Percentiles rank a stretch among this genome's conserved stretches.
These are phyloP conservation scores for Channallabes apus DNA, from an alignment of 2,797 vertebrate genomes.

Conservation along the genomic window DNA sequence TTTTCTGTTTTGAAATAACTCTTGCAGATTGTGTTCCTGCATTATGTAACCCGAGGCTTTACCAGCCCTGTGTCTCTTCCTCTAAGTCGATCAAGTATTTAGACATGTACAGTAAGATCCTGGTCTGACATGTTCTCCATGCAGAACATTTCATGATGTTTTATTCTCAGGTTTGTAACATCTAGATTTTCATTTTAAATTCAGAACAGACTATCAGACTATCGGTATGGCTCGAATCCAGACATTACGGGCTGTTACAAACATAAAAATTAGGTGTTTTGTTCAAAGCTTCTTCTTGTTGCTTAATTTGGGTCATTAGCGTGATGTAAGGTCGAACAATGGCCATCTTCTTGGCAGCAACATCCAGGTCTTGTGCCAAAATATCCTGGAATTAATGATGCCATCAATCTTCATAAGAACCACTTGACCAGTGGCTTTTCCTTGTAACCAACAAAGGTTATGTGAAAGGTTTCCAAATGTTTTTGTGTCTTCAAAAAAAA, in stretches of 20 bases:
- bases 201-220: neutral
- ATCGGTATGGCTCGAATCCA: neutral
- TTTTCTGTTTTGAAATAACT: neutral
- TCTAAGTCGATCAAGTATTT: neutral
- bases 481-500: neutral
- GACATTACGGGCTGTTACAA: neutral
- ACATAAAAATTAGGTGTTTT: neutral
- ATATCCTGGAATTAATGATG: constrained; percentile 5
- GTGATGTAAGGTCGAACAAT: neutral
- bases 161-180: neutral
- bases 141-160: neutral
- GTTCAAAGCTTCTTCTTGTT: neutral
- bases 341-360: neutral
- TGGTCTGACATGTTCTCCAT: too few relatives aligned
- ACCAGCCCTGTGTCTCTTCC: neutral
- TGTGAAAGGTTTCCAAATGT: neutral
- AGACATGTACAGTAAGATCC: neutral
- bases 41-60: neutral
- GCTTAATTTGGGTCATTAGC: neutral
- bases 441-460: neutral
- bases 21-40: neutral
- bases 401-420: neutral
- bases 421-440: neutral
- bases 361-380: neutral
- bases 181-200: neutral